A percentile compares a stretch with the other conserved stretches of the same genome.
phyloP scores from a whole-genome alignment of 2,888 invertebrate species.

The Athalia circularis region DNA sequence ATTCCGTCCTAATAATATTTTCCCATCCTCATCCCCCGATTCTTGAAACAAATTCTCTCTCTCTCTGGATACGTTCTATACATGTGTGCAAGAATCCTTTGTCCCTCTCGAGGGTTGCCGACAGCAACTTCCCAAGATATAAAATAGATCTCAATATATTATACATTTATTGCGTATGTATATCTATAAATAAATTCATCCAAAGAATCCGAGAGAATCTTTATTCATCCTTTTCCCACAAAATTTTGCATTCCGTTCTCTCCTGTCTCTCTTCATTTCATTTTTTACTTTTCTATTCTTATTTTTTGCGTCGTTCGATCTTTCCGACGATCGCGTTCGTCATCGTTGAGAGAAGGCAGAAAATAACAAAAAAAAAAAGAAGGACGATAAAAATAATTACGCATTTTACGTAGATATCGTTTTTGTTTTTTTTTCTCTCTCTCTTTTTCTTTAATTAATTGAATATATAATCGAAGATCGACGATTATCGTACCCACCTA shows the following conservation, averaged over 20 bases:
- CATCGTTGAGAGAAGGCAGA: too few relatives aligned
- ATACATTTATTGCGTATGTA: neutral
- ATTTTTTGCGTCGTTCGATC: too few relatives aligned
- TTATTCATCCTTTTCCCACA: neutral
- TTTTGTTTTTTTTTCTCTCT: neutral
- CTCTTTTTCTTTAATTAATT: neutral
- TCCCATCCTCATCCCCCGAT: constrained; percentile 1
- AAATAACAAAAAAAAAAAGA: too few relatives aligned
- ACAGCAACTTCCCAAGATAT: constrained; percentile 9
- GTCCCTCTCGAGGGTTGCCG: constrained; percentile 36
- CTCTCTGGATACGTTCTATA: neutral
- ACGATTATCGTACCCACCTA: too few relatives aligned
- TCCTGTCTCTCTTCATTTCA: too few relatives aligned
- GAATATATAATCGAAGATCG: neutral
- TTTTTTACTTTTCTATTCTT: too few relatives aligned
- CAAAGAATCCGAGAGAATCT: too few relatives aligned
- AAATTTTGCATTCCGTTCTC: neutral
- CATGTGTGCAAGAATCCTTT: constrained; percentile 36
- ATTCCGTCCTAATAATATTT: constrained; percentile 41
- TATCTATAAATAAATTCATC: neutral
- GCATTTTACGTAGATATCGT: too few relatives aligned
- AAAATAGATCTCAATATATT: constrained; percentile 14
- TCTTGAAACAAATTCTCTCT: neutral
- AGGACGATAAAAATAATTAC: too few relatives aligned
- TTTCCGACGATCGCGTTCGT: too few relatives aligned